Conservation (phyloP, 1,140 invertebrate species). For the Pseudoatta argentina region DNA sequence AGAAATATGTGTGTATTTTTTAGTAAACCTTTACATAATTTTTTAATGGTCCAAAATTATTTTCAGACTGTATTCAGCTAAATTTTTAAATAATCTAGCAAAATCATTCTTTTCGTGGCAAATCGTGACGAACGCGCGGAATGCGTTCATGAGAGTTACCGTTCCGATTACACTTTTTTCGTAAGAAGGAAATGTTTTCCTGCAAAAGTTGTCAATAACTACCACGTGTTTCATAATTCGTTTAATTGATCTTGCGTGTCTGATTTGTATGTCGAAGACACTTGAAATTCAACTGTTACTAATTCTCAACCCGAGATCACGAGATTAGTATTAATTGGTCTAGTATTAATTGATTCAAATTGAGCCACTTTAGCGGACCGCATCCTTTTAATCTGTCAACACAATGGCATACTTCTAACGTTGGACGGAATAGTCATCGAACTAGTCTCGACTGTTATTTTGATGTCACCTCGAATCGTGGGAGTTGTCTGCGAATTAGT, state of each 20-base stretch:
- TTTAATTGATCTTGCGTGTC: not conserved
- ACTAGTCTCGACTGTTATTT: not conserved
- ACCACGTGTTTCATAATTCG: not conserved
- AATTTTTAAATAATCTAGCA: too few relatives aligned
- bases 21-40: too few relatives aligned
- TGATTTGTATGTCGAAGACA: not conserved
- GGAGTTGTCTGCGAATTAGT: not conserved
- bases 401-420: not conserved
- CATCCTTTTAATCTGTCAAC: not conserved
- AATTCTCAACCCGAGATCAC: not conserved
- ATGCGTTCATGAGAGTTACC: not conserved
- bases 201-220: not conserved
- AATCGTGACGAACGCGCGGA: not conserved
- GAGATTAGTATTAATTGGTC: not conserved
- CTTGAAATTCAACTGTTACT: not conserved
- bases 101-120: too few relatives aligned
- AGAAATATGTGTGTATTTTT: too few relatives aligned
- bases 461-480: not conserved
- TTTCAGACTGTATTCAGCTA: too few relatives aligned
- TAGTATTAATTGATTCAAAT: conserved; percentile 14
- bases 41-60: too few relatives aligned
- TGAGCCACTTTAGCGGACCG: not conserved
- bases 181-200: not conserved
- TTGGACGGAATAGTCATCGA: not conserved
- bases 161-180: not conserved